These are phyloP conservation scores for Lysandra bellargus DNA, from an alignment of 2,888 invertebrate species.

Conservation along the genomic window DNA sequence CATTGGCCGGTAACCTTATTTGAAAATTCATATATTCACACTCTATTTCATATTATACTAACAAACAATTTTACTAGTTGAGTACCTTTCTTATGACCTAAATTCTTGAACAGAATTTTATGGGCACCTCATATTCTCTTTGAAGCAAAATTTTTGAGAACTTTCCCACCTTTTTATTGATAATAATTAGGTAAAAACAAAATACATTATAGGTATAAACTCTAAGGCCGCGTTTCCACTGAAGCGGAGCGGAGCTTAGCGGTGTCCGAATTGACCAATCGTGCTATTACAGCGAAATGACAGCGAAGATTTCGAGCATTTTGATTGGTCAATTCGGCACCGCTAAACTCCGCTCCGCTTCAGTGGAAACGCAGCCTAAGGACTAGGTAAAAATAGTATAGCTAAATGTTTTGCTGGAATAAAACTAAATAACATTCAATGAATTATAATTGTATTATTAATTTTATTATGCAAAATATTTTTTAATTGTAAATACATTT, in stretches of 20 bases:
- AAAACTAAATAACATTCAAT: background rate
- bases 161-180: background rate
- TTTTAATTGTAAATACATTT: conserved; percentile 9
- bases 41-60: background rate
- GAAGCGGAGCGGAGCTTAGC: too few relatives aligned
- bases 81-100: background rate
- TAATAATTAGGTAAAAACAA: background rate
- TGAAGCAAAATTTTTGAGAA: background rate
- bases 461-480: background rate
- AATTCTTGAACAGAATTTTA: background rate
- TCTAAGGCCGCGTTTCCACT: background rate
- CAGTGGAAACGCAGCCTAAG: too few relatives aligned
- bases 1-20: background rate
- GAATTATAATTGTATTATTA: background rate
- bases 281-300: too few relatives aligned
- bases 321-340: too few relatives aligned
- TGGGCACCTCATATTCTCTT: background rate
- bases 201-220: background rate
- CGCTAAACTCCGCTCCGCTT: too few relatives aligned
- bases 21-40: background rate
- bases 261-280: too few relatives aligned
- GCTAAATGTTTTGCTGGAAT: background rate
- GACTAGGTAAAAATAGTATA: background rate
- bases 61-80: background rate
- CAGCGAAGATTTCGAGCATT: too few relatives aligned